Base-by-base conservation (phyloP, 92 coral and sea anemone species). In the Chrysogorgia sp. region DNA sequence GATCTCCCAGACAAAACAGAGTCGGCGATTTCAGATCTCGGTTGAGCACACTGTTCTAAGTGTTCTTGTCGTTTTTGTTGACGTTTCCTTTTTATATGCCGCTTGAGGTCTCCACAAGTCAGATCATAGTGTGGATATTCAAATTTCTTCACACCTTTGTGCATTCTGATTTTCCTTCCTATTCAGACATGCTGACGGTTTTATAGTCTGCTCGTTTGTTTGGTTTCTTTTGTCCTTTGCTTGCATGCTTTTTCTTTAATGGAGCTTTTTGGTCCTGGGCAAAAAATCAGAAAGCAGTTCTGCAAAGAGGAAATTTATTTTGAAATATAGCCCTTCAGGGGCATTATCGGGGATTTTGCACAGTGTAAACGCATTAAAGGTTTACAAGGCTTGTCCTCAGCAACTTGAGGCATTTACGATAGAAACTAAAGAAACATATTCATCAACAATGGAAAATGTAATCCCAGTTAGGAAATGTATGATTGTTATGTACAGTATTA, bases 31-130 rank as follows among this genome's bases (percentile, higher is more conserved):
- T n/a, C 20, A 10, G 22, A 3, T 28, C 17, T 10, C 29, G 56
- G 15, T 14, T 48, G 3, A 33, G 24, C 34, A 40, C 24, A 41
- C 58, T 62, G 53, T n/a, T n/a, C n/a, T n/a, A n/a, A n/a, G n/a
- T n/a, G n/a, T 74, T 83, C 66, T 20, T 21, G 6, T 26, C 37
- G 74, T 20, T 74, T 29, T 2, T 22, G 37, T 65, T 65, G 67
- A 47, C 63, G 82, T 35, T 83, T 64, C 33, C 82, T 41, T 24
- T 34, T 83, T 0, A 75, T 75, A 40, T 83, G 87, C 34, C 82
- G 43, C 19, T 41, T 74, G 25, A 75, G 59, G 59, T 75, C 67
- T 76, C 58, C 37, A 43, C 82, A 76, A 30, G 33, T 9, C 47
- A 52, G 45, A 52, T 62, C 43, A 30, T 71, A 76, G 45, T 59